Evolutionary conservation across 2,797 vertebrate genomes (phyloP).

Genomic region (Perdix hodgsoniae): DNA sequence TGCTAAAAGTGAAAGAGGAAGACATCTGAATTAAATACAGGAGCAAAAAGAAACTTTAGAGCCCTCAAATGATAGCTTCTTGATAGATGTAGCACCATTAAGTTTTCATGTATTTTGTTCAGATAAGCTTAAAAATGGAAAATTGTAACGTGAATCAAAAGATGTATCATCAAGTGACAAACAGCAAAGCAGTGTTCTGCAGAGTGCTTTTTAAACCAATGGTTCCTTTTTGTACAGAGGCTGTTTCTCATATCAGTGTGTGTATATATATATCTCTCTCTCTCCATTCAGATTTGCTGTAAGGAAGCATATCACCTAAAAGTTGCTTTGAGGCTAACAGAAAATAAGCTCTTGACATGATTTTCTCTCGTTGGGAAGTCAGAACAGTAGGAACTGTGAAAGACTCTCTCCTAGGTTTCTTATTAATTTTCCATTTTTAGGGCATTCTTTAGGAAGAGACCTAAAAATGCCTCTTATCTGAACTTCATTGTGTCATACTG

Average conservation of each 20-base stretch:
- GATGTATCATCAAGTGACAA: not conserved
- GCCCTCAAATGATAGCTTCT: conserved; percentile 80
- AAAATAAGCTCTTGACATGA: not conserved
- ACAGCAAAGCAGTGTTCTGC: not conserved
- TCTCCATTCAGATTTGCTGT: not conserved
- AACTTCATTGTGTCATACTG: conserved; percentile 66
- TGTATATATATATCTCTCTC: too few species aligned
- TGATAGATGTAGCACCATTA: conserved; percentile 66
- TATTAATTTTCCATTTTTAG: conserved; percentile 78
- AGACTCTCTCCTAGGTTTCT: not conserved
- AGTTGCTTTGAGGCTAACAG: not conserved
- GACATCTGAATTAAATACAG: conserved; percentile 39
- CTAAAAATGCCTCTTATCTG: conserved; percentile 82
- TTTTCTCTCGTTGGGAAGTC: not conserved
- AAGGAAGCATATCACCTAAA: not conserved
- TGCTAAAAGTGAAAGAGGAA: not conserved
- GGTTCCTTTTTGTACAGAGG: not conserved
- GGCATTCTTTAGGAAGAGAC: conserved; percentile 74
- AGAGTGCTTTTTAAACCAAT: not conserved
- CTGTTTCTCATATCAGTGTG: not conserved
- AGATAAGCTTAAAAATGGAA: conserved; percentile 85
- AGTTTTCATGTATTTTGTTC: conserved; percentile 70
- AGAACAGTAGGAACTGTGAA: not conserved
- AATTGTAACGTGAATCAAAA: conserved; percentile 45
- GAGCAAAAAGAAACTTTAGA: conserved; percentile 84